Evolutionary conservation across 35 echinoderm and acorn worm species (phyloP), one percentile per base, ranked within the genome.

Genomic region (Diadema setosum): DNA sequence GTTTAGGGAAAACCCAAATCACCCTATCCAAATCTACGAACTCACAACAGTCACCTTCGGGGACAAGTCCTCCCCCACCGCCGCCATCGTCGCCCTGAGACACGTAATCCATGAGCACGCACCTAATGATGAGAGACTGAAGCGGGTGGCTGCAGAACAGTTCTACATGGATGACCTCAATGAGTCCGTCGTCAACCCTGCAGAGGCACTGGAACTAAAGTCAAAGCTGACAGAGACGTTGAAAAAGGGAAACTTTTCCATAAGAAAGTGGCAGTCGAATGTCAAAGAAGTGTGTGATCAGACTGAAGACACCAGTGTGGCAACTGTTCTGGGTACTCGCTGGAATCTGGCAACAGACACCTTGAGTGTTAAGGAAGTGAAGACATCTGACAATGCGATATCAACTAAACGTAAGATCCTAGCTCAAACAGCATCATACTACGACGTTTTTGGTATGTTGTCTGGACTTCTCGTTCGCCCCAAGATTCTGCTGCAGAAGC

Each of bases 1-100:
- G 67, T 94, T 94, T 64, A 58, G 87, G 11, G 92, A 94, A 39
- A 90, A 80, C n/a, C 64, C 82, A 1, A 81, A 65, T 90, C 92
- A 90, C 17, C 87, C 92, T 20, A 90, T 94, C 34, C 91, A 82
- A 36, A 85, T 93, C 42, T 93, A 93, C 27, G 86, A 93, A 76
- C 43, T 93, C n/a, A 93, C 76, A 42, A 94, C 87, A 11, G 87
- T 90, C 5, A 90, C 87, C 16, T 94, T 94, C 55, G 87, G 87
- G 15, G 92, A 90, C 67, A 94, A 94, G 20, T 87, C 87, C 5
- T 94, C 92, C 31, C 87, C 92, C 46, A 85, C 92, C 65, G 87
- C 86, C 25, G 92, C 64, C 45, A 94, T 94, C 46, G 87, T 94
- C 7, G 86, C 93, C 23, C 31, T 94, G 41, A 90, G 87, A 67